These are phyloP conservation scores for Astreopora myriophthalma DNA, from an alignment of 64 coral and sea anemone species.

Conservation along the genomic window DNA sequence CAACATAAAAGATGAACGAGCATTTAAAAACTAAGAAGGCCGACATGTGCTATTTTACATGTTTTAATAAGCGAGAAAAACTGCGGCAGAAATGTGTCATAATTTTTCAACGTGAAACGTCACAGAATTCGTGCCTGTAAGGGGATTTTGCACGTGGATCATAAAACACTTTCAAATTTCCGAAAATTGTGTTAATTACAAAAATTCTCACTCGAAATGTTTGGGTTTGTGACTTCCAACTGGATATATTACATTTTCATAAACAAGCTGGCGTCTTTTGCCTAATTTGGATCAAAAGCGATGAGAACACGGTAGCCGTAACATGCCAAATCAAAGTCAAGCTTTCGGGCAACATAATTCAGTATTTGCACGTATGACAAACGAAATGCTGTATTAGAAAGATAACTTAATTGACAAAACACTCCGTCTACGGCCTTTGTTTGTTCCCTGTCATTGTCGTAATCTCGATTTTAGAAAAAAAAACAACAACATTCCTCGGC, in stretches of 20 bases:
- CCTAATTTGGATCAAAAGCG: neutral
- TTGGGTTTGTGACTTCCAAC: neutral
- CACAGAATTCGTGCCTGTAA: no score
- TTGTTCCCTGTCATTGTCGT: neutral
- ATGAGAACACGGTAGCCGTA: neutral
- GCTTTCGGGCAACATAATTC: neutral
- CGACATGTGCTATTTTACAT: neutral
- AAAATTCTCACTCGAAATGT: neutral
- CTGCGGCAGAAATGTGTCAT: neutral
- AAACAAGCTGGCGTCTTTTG: neutral
- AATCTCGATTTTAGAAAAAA: neutral
- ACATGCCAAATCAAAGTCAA: conserved; percentile 1
- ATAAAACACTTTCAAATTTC: neutral
- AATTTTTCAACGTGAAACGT: no score
- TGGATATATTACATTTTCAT: neutral
- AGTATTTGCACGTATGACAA: neutral
- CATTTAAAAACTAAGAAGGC: neutral
- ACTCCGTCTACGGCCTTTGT: no score
- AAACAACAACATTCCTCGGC: no score
- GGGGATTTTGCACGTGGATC: neutral
- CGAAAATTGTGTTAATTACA: neutral
- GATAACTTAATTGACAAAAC: no score
- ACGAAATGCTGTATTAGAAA: conserved; percentile 19
- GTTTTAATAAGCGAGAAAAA: neutral
- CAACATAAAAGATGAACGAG: neutral